A percentile compares a stretch with the other conserved stretches of the same genome.
These are phyloP conservation scores for Drosophila rufa DNA, from an alignment of 1,140 invertebrate genomes.

Conservation along the genomic window DNA sequence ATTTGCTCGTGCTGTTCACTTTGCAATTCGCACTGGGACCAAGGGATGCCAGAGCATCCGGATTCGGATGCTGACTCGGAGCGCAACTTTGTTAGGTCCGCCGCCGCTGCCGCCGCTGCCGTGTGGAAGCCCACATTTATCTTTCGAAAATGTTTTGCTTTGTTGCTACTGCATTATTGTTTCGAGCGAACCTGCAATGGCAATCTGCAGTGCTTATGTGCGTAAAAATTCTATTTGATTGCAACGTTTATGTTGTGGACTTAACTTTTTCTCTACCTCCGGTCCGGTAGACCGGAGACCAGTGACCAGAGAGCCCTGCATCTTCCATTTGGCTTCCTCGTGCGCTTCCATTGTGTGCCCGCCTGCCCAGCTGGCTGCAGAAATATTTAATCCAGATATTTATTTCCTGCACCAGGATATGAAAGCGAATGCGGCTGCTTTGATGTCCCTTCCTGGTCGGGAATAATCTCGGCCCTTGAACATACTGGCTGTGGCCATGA, in stretches of 20 bases:
- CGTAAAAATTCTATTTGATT: constrained; percentile 82
- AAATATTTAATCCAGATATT: constrained; percentile 76
- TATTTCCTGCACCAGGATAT: constrained; percentile 73
- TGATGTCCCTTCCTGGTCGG: constrained; percentile 44
- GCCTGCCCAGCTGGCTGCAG: constrained; percentile 15
- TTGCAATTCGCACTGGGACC: constrained; percentile 20
- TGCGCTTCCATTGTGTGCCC: constrained; percentile 47
- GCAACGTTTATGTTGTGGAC: constrained; percentile 60
- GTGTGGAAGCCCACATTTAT: constrained; percentile 58
- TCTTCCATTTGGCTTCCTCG: constrained; percentile 9
- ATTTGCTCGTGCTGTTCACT: constrained; percentile 45
- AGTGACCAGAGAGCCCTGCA: background rate
- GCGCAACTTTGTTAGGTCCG: constrained; percentile 67
- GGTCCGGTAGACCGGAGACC: background rate
- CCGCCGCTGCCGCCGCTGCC: background rate
- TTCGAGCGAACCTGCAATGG: constrained; percentile 16
- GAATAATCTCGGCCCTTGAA: constrained; percentile 18
- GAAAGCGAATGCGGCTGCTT: constrained; percentile 60
- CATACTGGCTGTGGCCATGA: constrained; percentile 8
- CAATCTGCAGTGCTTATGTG: constrained; percentile 56
- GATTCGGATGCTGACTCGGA: constrained; percentile 43
- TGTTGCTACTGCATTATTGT: constrained; percentile 68
- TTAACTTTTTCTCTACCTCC: constrained; percentile 15
- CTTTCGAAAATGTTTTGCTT: constrained; percentile 76
- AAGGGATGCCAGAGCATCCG: constrained; percentile 48